Evolutionary conservation across 2,888 invertebrate species (phyloP), one percentile per base, ranked within the genome.

Genomic region (Drosophila rubida): DNA sequence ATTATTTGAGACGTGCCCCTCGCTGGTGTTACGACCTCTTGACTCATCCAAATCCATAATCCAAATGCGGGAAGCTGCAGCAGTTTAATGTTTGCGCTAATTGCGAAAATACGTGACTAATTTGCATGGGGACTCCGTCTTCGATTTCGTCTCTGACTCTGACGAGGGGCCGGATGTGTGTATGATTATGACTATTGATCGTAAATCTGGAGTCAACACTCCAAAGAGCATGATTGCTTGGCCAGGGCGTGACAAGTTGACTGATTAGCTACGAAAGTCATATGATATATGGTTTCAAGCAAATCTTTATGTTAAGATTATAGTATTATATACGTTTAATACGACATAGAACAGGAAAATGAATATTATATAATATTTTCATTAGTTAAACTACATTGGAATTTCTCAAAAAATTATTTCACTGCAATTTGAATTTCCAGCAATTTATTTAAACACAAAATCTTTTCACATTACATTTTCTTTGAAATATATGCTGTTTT

Each of bases 41-140:
- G 82, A 82, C 63, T 85, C 86, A 83, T 75, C 80, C 16, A 16
- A 35, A 48, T 30, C 25, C 46, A 35, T 25, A 14, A 42, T 54
- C 37, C 60, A 27, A 16, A 46, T 8, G 6, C n/a, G 9, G 45
- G 25, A 25, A 39, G 19, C 48, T 63, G 65, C 14, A 51, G 60
- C 57, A 57, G 69, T 66, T 75, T 51, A 55, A 71, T 67, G 69
- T 67, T 73, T 54, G 68, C 58, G 61, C 63, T 82, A 80, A 82
- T 85, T 64, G 61, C 42, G 66, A 80, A 66, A 85, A 76, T 85
- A 82, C 82, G 82, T 82, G 82, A 82, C 82, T 82, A 86, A 82
- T 83, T 71, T 73, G 64, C 53, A 44, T 58, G 45, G 49, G 41
- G 30, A 48, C 30, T 45, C 39, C 8, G 35, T 23, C 44, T 27